These are phyloP conservation scores for Zaprionus gabonicus DNA, from an alignment of 1,140 invertebrate genomes.

Conservation along the genomic window DNA sequence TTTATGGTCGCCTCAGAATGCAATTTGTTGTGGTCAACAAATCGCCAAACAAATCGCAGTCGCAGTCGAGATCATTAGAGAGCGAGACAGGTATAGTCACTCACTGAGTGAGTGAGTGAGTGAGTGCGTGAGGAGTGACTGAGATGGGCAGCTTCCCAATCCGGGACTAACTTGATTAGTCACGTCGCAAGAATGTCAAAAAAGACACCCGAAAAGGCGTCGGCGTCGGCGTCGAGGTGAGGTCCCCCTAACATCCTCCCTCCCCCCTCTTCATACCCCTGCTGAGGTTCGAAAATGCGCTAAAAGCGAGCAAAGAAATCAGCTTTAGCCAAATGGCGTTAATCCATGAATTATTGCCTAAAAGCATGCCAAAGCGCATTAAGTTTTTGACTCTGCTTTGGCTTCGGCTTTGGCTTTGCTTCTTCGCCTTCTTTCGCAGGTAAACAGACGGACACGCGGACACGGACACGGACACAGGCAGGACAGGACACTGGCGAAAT, in stretches of 20 bases:
- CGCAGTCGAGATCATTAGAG: slow-evolving; percentile 42
- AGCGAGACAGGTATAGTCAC: slow-evolving; percentile 34
- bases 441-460: slow-evolving; percentile 17
- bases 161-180: slow-evolving; percentile 72
- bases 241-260: slow-evolving; percentile 27
- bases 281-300: slow-evolving; percentile 52
- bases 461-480: slow-evolving; percentile 1
- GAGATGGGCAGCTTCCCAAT: slow-evolving; percentile 21
- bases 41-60: slow-evolving; percentile 70
- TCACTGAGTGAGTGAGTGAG: background rate
- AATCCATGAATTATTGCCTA: slow-evolving; percentile 84
- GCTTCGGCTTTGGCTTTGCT: slow-evolving; percentile 37
- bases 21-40: slow-evolving; percentile 83
- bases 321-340: slow-evolving; percentile 83
- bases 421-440: slow-evolving; percentile 12
- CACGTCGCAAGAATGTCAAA: slow-evolving; percentile 74
- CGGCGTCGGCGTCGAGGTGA: slow-evolving; percentile 41
- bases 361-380: slow-evolving; percentile 84
- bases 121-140: background rate
- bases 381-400: slow-evolving; percentile 64
- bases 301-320: slow-evolving; percentile 76
- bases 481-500: slow-evolving; percentile 24
- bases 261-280: slow-evolving; percentile 2
- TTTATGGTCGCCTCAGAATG: slow-evolving; percentile 70
- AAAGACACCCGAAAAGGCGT: slow-evolving; percentile 1